These are phyloP conservation scores for Drosophila nigricruria DNA, from an alignment of 2,888 invertebrate genomes.

Conservation along the genomic window DNA sequence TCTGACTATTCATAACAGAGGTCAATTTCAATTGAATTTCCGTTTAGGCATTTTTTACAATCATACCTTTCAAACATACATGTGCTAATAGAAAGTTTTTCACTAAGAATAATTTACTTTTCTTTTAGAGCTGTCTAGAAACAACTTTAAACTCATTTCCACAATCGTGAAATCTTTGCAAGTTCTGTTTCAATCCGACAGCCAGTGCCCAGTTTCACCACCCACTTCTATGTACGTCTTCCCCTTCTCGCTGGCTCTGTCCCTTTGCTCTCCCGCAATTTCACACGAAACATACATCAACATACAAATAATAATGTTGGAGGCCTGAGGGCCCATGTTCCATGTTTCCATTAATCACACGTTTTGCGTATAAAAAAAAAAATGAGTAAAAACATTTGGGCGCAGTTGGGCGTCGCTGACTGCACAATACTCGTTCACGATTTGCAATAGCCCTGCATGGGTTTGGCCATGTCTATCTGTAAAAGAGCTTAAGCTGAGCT, in stretches of 20 bases:
- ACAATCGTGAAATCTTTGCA: slow-evolving; percentile 1
- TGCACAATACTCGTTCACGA: not conserved
- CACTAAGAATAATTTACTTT: not conserved
- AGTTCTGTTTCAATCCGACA: not conserved
- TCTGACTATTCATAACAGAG: too few relatives aligned
- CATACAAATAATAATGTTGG: slow-evolving; percentile 34
- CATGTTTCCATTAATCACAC: slow-evolving; percentile 54
- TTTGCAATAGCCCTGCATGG: not conserved
- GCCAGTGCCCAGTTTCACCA: not conserved
- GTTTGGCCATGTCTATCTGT: too few relatives aligned
- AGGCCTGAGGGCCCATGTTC: slow-evolving; percentile 29
- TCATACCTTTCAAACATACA: too few relatives aligned
- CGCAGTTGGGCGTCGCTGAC: not conserved
- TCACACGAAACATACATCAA: slow-evolving; percentile 18
- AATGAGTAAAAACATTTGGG: not conserved
- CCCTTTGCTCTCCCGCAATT: not conserved
- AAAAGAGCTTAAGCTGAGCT: too few relatives aligned
- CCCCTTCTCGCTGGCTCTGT: not conserved
- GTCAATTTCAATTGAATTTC: too few relatives aligned
- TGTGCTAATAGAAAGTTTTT: not conserved
- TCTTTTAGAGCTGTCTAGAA: not conserved
- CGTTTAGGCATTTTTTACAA: too few relatives aligned
- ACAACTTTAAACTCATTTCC: not conserved
- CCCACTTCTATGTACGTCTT: not conserved
- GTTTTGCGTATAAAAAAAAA: slow-evolving; percentile 47